Conservation (phyloP, 1,140 invertebrate species). For the Eupristina koningsbergeri region DNA sequence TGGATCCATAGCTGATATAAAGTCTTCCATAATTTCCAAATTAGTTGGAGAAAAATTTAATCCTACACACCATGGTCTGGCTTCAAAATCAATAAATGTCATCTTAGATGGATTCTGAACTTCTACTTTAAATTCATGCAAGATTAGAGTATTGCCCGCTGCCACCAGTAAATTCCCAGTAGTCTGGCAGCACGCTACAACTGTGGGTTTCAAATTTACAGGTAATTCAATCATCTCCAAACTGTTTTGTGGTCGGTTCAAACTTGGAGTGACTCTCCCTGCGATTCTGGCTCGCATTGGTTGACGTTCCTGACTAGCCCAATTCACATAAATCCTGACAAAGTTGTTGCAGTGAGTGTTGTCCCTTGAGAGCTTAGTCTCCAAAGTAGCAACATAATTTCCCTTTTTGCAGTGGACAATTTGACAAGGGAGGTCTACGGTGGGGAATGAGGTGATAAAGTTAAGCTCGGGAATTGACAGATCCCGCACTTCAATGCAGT, state of each 20-base stretch:
- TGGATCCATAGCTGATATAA: constrained; percentile 74
- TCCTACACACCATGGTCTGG: constrained; percentile 72
- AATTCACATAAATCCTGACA: constrained; percentile 79
- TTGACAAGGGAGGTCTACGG: constrained; percentile 77
- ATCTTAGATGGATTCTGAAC: constrained; percentile 78
- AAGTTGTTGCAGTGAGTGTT: constrained; percentile 74
- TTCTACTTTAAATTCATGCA: constrained; percentile 77
- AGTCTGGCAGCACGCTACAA: constrained; percentile 78
- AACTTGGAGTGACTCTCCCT: constrained; percentile 78
- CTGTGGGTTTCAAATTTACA: constrained; percentile 74
- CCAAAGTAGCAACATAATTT: constrained; percentile 78
- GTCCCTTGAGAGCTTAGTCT: constrained; percentile 76
- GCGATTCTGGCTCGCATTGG: constrained; percentile 82
- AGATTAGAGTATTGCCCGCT: constrained; percentile 72
- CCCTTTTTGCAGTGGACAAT: constrained; percentile 76
- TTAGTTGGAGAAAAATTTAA: constrained; percentile 73
- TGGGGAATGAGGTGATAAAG: constrained; percentile 76
- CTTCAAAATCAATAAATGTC: constrained; percentile 80
- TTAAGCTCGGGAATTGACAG: constrained; percentile 70
- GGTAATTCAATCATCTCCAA: constrained; percentile 82
- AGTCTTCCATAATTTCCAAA: constrained; percentile 76
- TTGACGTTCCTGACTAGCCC: constrained; percentile 74
- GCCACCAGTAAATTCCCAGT: constrained; percentile 78
- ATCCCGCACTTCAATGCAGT: constrained; percentile 78
- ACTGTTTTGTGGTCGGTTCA: constrained; percentile 74